Conservation (phyloP, 1,140 invertebrate genomes). For the Drosophila ironensis region DNA sequence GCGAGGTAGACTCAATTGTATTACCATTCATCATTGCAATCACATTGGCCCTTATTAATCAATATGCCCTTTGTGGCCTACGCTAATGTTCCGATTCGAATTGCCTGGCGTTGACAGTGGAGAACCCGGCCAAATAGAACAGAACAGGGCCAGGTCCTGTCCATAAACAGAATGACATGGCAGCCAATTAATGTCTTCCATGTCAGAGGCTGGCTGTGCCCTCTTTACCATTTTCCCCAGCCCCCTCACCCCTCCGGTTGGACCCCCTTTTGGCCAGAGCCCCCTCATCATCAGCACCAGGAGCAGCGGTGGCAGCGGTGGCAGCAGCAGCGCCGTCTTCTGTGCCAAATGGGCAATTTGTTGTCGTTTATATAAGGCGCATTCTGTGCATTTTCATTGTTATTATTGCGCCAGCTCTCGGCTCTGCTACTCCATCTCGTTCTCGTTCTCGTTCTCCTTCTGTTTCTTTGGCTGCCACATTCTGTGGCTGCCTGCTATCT, state of each 20-base stretch:
- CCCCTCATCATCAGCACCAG: conserved; percentile 28
- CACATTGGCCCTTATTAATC: conserved; percentile 42
- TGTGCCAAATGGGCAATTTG: conserved; percentile 78
- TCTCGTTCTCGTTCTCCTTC: background rate
- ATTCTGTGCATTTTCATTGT: conserved; percentile 78
- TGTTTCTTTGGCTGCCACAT: background rate
- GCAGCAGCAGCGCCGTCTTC: conserved; percentile 50
- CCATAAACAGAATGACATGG: conserved; percentile 76
- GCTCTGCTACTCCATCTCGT: background rate
- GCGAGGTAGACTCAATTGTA: conserved; percentile 2
- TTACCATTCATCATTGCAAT: conserved; percentile 24
- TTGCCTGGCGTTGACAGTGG: conserved; percentile 64
- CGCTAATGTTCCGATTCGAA: conserved; percentile 48
- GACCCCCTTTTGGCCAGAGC: too few species aligned
- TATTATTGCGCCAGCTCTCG: conserved; percentile 62
- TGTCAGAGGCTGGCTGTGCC: conserved; percentile 40
- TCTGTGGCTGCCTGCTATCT: conserved; percentile 7
- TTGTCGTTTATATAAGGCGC: conserved; percentile 74
- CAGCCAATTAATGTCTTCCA: conserved; percentile 76
- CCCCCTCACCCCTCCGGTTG: background rate
- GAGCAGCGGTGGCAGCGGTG: too few species aligned
- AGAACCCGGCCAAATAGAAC: background rate
- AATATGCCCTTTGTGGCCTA: conserved; percentile 29
- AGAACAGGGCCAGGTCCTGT: conserved; percentile 25
- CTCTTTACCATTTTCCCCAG: background rate